phyloP scores from a whole-genome alignment of 2,888 invertebrate species.

The Phania funesta region DNA sequence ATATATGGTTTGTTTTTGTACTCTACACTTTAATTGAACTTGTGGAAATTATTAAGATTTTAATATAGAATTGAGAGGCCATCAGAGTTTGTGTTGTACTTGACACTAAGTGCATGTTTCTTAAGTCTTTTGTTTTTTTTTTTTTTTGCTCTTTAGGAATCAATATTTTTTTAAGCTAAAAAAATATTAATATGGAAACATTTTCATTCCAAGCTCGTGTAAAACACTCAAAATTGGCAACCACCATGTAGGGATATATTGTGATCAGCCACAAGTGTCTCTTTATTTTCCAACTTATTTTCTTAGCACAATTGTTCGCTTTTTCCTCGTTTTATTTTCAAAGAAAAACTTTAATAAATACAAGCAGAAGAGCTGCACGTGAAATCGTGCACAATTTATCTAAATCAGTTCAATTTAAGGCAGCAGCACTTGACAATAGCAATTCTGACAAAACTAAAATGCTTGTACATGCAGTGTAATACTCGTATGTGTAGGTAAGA shows the following conservation, averaged over 20 bases:
- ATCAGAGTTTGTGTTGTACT: no score
- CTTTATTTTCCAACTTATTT: constrained; percentile 1
- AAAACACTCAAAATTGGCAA: no score
- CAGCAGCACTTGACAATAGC: constrained; percentile 65
- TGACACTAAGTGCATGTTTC: background rate
- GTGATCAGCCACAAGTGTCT: background rate
- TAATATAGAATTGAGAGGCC: no score
- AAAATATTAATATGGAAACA: no score
- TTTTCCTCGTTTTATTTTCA: constrained; percentile 27
- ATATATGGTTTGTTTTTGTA: constrained; percentile 6
- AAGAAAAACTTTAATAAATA: constrained; percentile 54
- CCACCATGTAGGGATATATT: background rate
- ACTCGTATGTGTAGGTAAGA: background rate
- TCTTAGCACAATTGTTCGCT: constrained; percentile 21
- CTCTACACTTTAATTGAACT: no score
- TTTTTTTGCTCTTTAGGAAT: no score
- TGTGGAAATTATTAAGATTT: no score
- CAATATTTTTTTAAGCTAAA: no score
- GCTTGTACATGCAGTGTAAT: background rate
- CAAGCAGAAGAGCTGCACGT: constrained; percentile 65
- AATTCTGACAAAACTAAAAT: constrained; percentile 35
- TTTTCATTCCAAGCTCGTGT: no score
- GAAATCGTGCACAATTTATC: constrained; percentile 68
- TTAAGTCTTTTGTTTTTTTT: constrained; percentile 32
- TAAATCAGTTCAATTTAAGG: constrained; percentile 68